Evolutionary conservation across 2,797 vertebrate genomes (phyloP).

Genomic region (Smutsia gigantea): DNA sequence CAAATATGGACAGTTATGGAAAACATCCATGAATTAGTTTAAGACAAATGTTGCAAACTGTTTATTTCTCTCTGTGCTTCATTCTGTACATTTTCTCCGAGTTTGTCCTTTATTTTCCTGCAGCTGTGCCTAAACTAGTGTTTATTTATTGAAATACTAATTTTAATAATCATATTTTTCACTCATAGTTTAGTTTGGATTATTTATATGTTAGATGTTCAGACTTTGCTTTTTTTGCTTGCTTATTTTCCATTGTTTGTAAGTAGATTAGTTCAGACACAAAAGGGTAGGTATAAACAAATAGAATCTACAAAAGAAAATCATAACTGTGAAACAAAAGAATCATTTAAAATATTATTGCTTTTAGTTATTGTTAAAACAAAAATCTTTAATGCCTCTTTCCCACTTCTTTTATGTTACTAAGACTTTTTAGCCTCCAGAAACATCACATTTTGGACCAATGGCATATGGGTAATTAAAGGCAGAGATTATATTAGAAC

Average conservation of each 20-base stretch:
- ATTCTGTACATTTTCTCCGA: neutral
- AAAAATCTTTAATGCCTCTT: neutral
- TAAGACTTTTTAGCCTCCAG: neutral
- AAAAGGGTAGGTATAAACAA: neutral
- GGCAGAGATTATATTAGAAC: neutral
- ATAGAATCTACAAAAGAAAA: neutral
- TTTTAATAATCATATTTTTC: neutral
- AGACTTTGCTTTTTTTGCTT: neutral
- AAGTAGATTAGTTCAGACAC: neutral
- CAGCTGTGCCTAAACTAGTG: neutral
- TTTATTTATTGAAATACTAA: slow-evolving; percentile 5
- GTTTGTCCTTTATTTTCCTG: neutral
- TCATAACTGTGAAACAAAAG: neutral
- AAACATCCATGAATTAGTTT: slow-evolving; percentile 17
- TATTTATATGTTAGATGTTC: neutral
- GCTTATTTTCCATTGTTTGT: neutral
- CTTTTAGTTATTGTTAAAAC: neutral
- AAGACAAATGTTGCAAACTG: neutral
- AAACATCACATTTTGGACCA: neutral
- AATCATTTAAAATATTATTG: neutral
- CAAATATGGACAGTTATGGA: neutral
- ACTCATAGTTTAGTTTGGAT: neutral
- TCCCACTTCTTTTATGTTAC: neutral
- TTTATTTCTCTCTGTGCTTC: neutral
- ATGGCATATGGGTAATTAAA: neutral